phyloP scores from a whole-genome alignment of 2,888 invertebrate genomes.

The Oegoconia quadripuncta region DNA sequence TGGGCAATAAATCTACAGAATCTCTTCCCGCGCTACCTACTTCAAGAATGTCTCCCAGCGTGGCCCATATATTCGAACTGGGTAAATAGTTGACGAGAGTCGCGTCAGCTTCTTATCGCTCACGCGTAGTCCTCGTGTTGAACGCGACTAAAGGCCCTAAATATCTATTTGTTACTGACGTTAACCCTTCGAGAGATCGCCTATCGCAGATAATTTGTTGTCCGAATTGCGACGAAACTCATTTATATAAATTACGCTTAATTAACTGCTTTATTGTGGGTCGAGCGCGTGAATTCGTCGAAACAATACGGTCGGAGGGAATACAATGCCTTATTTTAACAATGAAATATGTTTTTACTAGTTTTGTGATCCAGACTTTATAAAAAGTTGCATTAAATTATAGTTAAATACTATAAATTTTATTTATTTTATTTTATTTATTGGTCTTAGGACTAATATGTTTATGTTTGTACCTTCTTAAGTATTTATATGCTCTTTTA shows the following conservation, averaged over 20 bases:
- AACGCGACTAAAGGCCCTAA: constrained; percentile 17
- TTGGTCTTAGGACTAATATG: no score
- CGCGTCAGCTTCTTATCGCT: constrained; percentile 22
- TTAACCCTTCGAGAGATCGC: constrained; percentile 45
- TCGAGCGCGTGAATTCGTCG: constrained; percentile 54
- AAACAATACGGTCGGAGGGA: constrained; percentile 48
- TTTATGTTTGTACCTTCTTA: no score
- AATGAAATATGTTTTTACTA: constrained; percentile 44
- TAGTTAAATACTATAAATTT: no score
- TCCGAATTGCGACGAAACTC: constrained; percentile 53
- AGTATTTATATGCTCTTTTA: no score
- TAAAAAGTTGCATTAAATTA: constrained; percentile 8
- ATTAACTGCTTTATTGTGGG: constrained; percentile 64
- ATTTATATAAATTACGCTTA: constrained; percentile 68
- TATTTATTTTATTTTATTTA: no score
- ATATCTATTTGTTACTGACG: constrained; percentile 35
- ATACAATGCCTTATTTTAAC: constrained; percentile 37
- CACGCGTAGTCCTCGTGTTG: constrained; percentile 9
- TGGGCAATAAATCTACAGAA: constrained; percentile 47
- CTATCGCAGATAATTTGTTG: constrained; percentile 60
- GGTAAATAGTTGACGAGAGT: constrained; percentile 37
- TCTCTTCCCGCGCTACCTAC: constrained; percentile 27
- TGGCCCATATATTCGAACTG: constrained; percentile 27
- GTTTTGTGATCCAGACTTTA: constrained; percentile 19
- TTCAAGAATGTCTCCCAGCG: constrained; percentile 26